Evolutionary conservation across 2,888 invertebrate species (phyloP), one percentile per base, ranked within the genome.

Genomic region (Ernsta delagoae): DNA sequence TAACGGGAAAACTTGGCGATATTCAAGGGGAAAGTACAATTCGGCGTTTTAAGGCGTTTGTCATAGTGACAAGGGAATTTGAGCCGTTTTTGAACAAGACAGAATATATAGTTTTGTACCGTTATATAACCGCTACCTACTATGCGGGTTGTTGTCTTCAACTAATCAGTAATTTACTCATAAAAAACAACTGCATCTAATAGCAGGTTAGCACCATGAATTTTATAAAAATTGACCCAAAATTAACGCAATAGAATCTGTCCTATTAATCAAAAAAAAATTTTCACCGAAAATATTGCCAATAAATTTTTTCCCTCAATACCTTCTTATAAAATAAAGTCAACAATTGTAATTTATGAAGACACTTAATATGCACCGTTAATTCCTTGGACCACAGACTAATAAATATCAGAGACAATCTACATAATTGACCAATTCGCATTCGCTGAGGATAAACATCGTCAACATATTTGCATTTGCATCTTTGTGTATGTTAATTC

Each of bases 351-450:
- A 45, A 45, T 45, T 16, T 50, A 50, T 16, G 48, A 50, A 50
- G 16, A 50, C 11, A 11, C 16, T 50, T 50, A 50, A 50, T 16
- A 50, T 36, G 36, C 34, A 11, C 34, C 56, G 59, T 59, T 59
- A 59, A 59, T 48, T 56, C 45, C 34, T 61, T 34, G 24, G 61
- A 61, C 67, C 61, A 61, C 61, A 67, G 67, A 67, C 61, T 61
- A 67, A 61, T 67, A 67, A 67, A 67, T 67, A 67, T 56, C 43
- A 54, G 56, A 56, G 45, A 67, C 56, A 36, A 67, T 67, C 56
- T 67, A 56, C 61, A 67, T 67, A 67, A 67, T 67, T 67, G 67
- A 67, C 67, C 67, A 67, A 67, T 67, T 67, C 62, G 56, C 62
- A 68, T 68, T 61, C 67, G 56, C 48, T 0, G 39, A 50, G 62